Evolutionary conservation across 2,113 vertebrate species (phyloP), one percentile per base, ranked within the genome.

Genomic region (Pelecanoides urinatrix): DNA sequence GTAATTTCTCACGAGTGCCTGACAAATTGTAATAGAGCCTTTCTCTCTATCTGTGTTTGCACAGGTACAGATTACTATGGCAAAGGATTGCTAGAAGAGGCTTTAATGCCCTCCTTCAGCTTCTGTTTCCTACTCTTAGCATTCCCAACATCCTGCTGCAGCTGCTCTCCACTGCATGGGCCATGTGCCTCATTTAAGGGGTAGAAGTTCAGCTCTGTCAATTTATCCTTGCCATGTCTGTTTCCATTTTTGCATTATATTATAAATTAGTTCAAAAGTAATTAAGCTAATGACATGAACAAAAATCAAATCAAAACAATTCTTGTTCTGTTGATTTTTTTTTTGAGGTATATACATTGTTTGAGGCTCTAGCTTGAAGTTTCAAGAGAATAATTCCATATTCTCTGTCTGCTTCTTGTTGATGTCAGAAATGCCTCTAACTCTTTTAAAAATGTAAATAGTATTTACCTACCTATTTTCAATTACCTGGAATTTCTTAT

Each of bases 401-500:
- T 80, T 88, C 10, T 68, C 36, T 61, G 2, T 56, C 34, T 84
- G 40, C n/a, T 77, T 49, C n/a, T 61, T 84, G 16, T 11, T 86
- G 36, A 56, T 80, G 27, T 49, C 44, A 79, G 65, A 89, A 92
- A 61, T 75, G 32, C 44, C 26, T 45, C 27, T 88, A 67, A 50
- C 6, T 53, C 1, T 93, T 95, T 75, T 38, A 4, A 23, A 81
- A 71, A 32, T 26, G 4, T 78, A 20, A 42, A 22, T 18, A 30
- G 27, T 62, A 67, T 73, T 96, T 81, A 5, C 38, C 61, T 49
- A 36, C 27, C 49, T 68, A 0, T 53, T 78, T 87, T 78, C 83
- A 47, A 30, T 93, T 93, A 85, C 62, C 40, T 77, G 84, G 56
- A 85, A 63, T 96, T 96, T 88, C 70, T 93, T 93, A 30, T 75